Evolutionary conservation across 1,140 invertebrate species (phyloP), one percentile per base, ranked within the genome.

Genomic region (Armadillidium nasatum): DNA sequence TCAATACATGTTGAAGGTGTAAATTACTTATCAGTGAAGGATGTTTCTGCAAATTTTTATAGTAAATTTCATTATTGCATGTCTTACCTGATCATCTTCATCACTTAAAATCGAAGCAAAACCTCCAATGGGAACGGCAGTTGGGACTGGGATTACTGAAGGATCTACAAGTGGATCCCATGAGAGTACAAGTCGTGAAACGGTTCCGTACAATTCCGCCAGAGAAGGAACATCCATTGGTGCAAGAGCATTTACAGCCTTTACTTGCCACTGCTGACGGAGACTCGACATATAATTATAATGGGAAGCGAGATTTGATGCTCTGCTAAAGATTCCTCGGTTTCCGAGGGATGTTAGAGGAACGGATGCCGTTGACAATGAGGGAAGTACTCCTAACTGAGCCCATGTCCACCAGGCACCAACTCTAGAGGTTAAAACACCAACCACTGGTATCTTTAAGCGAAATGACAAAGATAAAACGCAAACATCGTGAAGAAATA

Each of bases 341-440:
- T 78, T 46, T 10, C 44, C 46, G 44, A 78, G 69, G 22, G 67
- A 54, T 4, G 68, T 19, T 15, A 72, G 73, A 0, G 76, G 76
- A 11, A 75, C 76, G 22, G 76, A 54, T 0, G 68, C 54, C 0
- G 68, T 72, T 15, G 73, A 44, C 10, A 78, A 73, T 0, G 46
- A 15, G 13, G 76, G 76, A 6, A 78, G 43, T 10, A 78, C 23
- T 0, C 73, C 76, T n/a, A 78, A 50, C 43, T 78, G 45, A 4
- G 70, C 69, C 76, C 76, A 78, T 46, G 54, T 73, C 76, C 76
- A 78, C 76, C 76, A 78, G 10, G 76, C 72, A 7, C 76, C 76
- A 44, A 78, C 50, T 10, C 76, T 43, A 10, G 76, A 74, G 0
- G 76, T 78, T 19, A 78, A 23, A 6, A 78, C 73, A 33, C 76